These are phyloP conservation scores for Plotosus lineatus DNA, from an alignment of 2,113 vertebrate genomes.

Conservation along the genomic window DNA sequence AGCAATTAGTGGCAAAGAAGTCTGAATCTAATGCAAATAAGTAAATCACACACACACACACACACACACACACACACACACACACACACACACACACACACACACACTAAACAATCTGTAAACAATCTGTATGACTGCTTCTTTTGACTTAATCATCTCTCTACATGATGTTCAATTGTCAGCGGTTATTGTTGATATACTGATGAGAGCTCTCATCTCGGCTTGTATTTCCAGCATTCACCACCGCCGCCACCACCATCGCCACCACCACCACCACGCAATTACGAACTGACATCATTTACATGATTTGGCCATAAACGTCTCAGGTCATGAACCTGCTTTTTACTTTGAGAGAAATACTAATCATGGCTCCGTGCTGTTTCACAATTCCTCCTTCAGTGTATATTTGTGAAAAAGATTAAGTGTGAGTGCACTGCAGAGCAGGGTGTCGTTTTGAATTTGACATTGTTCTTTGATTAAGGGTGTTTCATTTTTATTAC, in stretches of 20 bases:
- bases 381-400: neutral
- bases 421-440: neutral
- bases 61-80: conserved; percentile 33
- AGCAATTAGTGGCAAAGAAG: conserved; percentile 29
- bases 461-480: neutral
- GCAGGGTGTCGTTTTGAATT: neutral
- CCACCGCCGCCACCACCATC: conserved; percentile 72
- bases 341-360: neutral
- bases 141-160: conserved; percentile 72
- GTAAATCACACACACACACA: conserved; percentile 5
- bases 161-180: conserved; percentile 73
- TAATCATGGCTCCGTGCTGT: neutral
- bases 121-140: conserved; percentile 66
- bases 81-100: conserved; percentile 36
- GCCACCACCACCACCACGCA: conserved; percentile 71
- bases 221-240: conserved; percentile 63
- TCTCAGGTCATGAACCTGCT: conserved; percentile 58
- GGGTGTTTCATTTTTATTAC: conserved; percentile 7
- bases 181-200: conserved; percentile 70
- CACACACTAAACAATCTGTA: conserved; percentile 48
- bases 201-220: conserved; percentile 64
- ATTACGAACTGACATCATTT: conserved; percentile 71
- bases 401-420: conserved; percentile 11
- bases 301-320: conserved; percentile 61
- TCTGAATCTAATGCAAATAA: conserved; percentile 37